These are phyloP conservation scores for Neosilurus hyrtlii DNA, from an alignment of 2,797 vertebrate genomes.

Conservation along the genomic window DNA sequence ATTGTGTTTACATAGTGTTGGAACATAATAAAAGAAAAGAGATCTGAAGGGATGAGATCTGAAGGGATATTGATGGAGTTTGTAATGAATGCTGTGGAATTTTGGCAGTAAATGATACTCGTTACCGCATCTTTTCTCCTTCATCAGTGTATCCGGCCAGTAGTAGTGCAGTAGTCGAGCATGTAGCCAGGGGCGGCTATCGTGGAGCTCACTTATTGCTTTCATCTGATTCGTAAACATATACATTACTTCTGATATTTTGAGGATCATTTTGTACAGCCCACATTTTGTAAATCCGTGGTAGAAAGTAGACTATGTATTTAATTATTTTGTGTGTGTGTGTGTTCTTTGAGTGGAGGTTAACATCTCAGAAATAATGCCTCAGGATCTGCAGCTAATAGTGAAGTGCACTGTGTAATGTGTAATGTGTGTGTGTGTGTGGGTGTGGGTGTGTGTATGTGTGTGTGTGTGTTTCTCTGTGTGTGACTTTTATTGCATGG, in stretches of 20 bases:
- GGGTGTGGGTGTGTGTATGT: constrained; percentile 51
- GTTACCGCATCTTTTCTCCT: background rate
- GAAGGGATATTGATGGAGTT: background rate
- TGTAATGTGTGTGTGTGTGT: constrained; percentile 43
- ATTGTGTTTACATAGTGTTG: background rate
- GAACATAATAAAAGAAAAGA: background rate
- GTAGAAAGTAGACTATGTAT: constrained; percentile 4
- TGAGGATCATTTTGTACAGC: background rate
- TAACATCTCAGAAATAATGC: constrained; percentile 50
- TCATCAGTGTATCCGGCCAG: background rate
- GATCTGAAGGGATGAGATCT: background rate
- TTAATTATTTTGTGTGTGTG: constrained; percentile 24
- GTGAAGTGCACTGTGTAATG: background rate
- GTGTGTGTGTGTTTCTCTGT: constrained; percentile 40
- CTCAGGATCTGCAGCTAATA: constrained; percentile 45
- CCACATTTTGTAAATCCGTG: constrained; percentile 30
- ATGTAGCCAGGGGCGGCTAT: background rate
- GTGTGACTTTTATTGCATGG: constrained; percentile 7
- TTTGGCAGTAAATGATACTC: constrained; percentile 1
- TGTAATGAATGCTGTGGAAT: constrained; percentile 13
- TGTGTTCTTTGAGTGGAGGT: constrained; percentile 45
- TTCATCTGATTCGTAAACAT: constrained; percentile 13
- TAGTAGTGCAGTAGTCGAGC: background rate
- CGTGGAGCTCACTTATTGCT: background rate
- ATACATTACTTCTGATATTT: constrained; percentile 1